Base-by-base conservation (phyloP, 2,113 vertebrate species). In the Carassius gibelio region DNA sequence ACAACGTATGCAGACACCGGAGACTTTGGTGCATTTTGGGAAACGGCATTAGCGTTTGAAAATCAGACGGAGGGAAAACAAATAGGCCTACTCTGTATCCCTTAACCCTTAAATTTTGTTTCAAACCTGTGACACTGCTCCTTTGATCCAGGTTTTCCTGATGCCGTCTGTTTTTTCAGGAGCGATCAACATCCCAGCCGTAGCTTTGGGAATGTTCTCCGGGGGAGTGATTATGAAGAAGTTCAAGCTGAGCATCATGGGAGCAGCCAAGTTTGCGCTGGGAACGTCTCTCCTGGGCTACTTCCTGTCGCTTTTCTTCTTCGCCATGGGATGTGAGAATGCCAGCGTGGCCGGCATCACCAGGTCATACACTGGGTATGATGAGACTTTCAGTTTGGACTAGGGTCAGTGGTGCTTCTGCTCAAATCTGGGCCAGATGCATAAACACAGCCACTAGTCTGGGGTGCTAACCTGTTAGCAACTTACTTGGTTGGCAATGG, bases 221-320 rank as follows among this genome's bases (percentile, higher is more conserved):
- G 97, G 97, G 4, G 97, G 97, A 0, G 92, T 98, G 72, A 62
- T 97, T 61, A 97, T 98, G 96, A 98, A 97, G 89, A 98, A 94
- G 83, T 96, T 95, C 88, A 94, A 93, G 89, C 90, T 99, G 1
- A 89, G 87, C 76, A 85, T 97, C 84, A 92, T 93, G 90, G 96
- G 95, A 87, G 97, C 96, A 0, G 95, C 96, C 84, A 96, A 94
- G 87, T 94, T 99, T 85, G 95, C 95, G 62, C 88, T 98, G 86
- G 95, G 93, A 42, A 97, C 97, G 0, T 96, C 96, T 10, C 90
- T 96, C 78, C 83, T 97, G 79, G 97, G 96, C 55, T 99, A 95
- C 89, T 94, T 97, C 77, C 89, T 99, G 80, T 95, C 96, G 0
- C 93, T 98, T 1, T 94, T 94, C 1, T 90, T 97, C 81, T 95